Percentiles rank a stretch among this genome's conserved stretches.
Conservation (phyloP, 2,797 vertebrate genomes). For the Gorsachius magnificus region DNA sequence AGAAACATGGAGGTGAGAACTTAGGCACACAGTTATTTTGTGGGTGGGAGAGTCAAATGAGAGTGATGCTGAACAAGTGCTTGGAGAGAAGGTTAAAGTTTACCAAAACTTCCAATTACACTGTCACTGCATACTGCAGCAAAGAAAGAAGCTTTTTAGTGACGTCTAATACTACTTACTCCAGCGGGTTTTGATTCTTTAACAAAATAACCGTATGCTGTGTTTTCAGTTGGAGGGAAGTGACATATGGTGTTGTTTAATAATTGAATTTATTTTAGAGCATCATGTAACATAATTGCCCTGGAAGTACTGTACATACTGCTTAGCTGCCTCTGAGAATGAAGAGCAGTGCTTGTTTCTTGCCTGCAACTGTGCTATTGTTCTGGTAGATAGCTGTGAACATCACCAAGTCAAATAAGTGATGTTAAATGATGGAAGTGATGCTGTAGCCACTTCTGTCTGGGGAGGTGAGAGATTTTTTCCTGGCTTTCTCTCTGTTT, state of each 20-base stretch:
- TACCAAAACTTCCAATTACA: background rate
- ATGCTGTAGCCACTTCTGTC: background rate
- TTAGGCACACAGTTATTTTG: background rate
- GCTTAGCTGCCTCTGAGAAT: background rate
- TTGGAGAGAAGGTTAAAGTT: background rate
- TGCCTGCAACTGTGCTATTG: background rate
- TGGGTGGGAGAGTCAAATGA: background rate
- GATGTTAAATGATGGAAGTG: background rate
- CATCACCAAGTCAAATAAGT: background rate
- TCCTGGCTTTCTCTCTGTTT: background rate
- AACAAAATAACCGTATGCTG: background rate
- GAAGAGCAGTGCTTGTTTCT: background rate
- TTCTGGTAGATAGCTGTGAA: background rate
- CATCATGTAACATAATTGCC: conserved; percentile 21
- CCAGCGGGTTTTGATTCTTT: background rate
- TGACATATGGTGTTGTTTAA: conserved; percentile 48
- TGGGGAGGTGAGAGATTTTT: background rate
- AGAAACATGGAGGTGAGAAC: background rate
- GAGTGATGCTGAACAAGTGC: background rate
- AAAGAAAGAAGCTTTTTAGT: background rate
- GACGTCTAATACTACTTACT: background rate
- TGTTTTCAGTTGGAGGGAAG: conserved; percentile 36
- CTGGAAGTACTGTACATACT: background rate
- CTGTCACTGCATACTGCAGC: background rate
- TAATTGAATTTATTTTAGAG: conserved; percentile 53